Evolutionary conservation across 2,113 vertebrate genomes (phyloP).

Genomic region (Sciurus niger): DNA sequence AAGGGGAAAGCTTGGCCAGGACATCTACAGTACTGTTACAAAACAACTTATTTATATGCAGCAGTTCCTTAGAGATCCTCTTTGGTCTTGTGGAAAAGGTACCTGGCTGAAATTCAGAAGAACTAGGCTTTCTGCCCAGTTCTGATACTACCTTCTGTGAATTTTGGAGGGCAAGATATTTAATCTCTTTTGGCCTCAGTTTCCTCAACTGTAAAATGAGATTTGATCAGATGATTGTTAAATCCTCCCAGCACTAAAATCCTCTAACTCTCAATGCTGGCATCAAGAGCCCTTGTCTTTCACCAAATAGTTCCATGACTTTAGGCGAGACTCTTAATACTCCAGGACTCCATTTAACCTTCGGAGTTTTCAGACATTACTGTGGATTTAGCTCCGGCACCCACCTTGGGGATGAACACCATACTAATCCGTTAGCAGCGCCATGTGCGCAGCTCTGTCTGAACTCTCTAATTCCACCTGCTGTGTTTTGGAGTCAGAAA

Average conservation of each 20-base stretch:
- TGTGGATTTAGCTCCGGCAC: not conserved
- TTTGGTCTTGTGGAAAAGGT: not conserved
- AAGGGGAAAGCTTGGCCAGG: not conserved
- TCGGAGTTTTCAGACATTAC: not conserved
- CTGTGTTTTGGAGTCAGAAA: conserved; percentile 39
- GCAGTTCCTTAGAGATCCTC: not conserved
- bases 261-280: not conserved
- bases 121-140: not conserved
- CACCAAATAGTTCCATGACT: not conserved
- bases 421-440: not conserved
- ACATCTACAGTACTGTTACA: not conserved
- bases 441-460: no score
- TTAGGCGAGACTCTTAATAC: not conserved
- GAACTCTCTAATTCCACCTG: not conserved
- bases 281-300: not conserved
- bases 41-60: not conserved
- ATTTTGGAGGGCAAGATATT: conserved; percentile 29
- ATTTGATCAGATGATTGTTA: conserved; percentile 53
- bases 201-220: conserved; percentile 70
- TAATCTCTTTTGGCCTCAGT: conserved; percentile 59
- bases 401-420: not conserved
- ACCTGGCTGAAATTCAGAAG: conserved; percentile 27
- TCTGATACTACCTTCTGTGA: conserved; percentile 2
- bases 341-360: conserved; percentile 33
- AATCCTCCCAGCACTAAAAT: conserved; percentile 54